These are phyloP conservation scores for Mesaphorura yosii DNA, from an alignment of 1,140 invertebrate species.

Conservation along the genomic window DNA sequence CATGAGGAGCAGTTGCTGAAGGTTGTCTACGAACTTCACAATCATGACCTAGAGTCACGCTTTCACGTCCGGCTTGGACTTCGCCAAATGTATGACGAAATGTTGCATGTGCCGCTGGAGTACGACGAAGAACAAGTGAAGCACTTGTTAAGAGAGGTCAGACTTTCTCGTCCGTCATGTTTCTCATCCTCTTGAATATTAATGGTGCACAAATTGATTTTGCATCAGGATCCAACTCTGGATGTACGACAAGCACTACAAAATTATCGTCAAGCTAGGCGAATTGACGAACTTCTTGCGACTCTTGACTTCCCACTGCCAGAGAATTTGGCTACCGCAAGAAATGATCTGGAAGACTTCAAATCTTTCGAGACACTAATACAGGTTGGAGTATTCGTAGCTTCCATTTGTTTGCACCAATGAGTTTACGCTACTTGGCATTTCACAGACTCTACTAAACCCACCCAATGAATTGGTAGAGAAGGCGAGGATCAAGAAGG, in stretches of 20 bases:
- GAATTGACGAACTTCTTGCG: neutral
- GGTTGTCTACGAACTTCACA: neutral
- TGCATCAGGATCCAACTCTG: neutral
- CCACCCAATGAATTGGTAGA: neutral
- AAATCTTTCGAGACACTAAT: neutral
- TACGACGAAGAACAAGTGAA: neutral
- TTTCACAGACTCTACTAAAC: neutral
- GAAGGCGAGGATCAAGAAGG: conserved; percentile 2
- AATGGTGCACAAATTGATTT: neutral
- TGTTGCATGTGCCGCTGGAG: neutral
- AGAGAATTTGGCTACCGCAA: conserved; percentile 5
- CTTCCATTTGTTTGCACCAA: neutral
- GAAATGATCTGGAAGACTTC: conserved; percentile 2
- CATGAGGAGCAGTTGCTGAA: neutral
- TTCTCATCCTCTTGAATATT: neutral
- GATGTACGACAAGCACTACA: neutral
- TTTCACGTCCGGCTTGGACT: neutral
- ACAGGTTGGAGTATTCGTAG: too few species aligned
- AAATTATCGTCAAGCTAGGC: neutral
- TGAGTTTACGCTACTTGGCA: too few species aligned
- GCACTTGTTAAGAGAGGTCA: neutral
- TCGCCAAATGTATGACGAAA: neutral
- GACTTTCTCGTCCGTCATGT: neutral
- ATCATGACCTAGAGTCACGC: neutral
- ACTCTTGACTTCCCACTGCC: conserved; percentile 6